phyloP scores from a whole-genome alignment of 1,140 invertebrate genomes.

The Ceratosolen fusciceps region DNA sequence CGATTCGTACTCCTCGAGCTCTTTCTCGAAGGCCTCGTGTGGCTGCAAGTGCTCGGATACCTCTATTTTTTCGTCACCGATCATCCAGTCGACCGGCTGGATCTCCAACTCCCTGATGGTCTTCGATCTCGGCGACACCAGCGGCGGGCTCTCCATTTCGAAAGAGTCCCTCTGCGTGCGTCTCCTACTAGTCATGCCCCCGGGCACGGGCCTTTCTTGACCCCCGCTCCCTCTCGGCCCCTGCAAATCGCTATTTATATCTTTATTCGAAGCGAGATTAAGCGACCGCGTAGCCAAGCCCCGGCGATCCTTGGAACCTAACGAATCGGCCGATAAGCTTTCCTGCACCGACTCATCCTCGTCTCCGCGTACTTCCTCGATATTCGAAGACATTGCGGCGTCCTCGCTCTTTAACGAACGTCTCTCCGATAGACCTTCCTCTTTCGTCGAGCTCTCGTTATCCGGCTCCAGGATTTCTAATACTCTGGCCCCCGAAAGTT shows the following conservation, averaged over 20 bases:
- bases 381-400: slow-evolving; percentile 45
- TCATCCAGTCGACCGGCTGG: slow-evolving; percentile 67
- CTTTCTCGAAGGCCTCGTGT: slow-evolving; percentile 66
- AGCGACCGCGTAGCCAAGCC: slow-evolving; percentile 60
- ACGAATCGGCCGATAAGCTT: slow-evolving; percentile 60
- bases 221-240: slow-evolving; percentile 59
- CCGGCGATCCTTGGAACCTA: slow-evolving; percentile 61
- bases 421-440: slow-evolving; percentile 65
- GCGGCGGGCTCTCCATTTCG: slow-evolving; percentile 65
- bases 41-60: slow-evolving; percentile 65
- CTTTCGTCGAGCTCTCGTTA: slow-evolving; percentile 52
- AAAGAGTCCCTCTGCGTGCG: slow-evolving; percentile 59
- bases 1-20: slow-evolving; percentile 65
- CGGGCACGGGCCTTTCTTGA: slow-evolving; percentile 24
- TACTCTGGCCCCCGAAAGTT: slow-evolving; percentile 62
- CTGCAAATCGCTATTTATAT: slow-evolving; percentile 59
- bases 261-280: slow-evolving; percentile 61
- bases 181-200: slow-evolving; percentile 23
- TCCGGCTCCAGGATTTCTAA: slow-evolving; percentile 66
- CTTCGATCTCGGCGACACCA: slow-evolving; percentile 60
- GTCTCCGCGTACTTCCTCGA: slow-evolving; percentile 29
- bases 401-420: slow-evolving; percentile 66
- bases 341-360: slow-evolving; percentile 59
- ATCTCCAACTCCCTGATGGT: slow-evolving; percentile 65
- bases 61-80: slow-evolving; percentile 69